Evolutionary conservation across 2,888 invertebrate genomes (phyloP).

Genomic region (Pristionchus japonicus): DNA sequence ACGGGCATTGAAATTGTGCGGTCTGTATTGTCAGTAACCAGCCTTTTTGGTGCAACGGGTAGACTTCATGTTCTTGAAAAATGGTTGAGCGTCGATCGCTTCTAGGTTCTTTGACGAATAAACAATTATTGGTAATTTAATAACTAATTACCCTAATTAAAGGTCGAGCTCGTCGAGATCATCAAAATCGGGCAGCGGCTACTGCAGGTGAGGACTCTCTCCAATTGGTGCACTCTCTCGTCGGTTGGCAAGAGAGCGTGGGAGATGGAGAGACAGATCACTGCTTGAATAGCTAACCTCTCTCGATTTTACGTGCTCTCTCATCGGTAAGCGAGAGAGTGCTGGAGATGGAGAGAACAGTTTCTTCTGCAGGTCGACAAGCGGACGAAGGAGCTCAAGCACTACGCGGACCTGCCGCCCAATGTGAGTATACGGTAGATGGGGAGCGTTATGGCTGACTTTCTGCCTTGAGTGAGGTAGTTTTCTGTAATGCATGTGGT

Average conservation of each 20-base stretch:
- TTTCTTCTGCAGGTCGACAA: slow-evolving; percentile 48
- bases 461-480: too few species aligned
- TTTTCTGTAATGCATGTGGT: too few species aligned
- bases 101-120: too few species aligned
- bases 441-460: neutral
- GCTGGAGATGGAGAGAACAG: neutral
- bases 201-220: slow-evolving; percentile 45
- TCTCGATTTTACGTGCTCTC: neutral
- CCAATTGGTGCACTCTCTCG: neutral
- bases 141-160: neutral
- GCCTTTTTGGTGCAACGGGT: too few species aligned
- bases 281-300: neutral
- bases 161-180: slow-evolving; percentile 56
- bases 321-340: neutral
- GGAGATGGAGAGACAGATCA: neutral
- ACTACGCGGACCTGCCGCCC: slow-evolving; percentile 36
- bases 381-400: neutral
- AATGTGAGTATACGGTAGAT: slow-evolving; percentile 28
- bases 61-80: too few species aligned
- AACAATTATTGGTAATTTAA: neutral
- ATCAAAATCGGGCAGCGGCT: slow-evolving; percentile 60
- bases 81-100: too few species aligned
- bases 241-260: neutral
- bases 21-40: too few species aligned
- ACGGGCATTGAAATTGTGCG: too few species aligned